A percentile compares a stretch with the other conserved stretches of the same genome.
phyloP scores from a whole-genome alignment of 2,888 invertebrate genomes.

The Zootermopsis nevadensis region DNA sequence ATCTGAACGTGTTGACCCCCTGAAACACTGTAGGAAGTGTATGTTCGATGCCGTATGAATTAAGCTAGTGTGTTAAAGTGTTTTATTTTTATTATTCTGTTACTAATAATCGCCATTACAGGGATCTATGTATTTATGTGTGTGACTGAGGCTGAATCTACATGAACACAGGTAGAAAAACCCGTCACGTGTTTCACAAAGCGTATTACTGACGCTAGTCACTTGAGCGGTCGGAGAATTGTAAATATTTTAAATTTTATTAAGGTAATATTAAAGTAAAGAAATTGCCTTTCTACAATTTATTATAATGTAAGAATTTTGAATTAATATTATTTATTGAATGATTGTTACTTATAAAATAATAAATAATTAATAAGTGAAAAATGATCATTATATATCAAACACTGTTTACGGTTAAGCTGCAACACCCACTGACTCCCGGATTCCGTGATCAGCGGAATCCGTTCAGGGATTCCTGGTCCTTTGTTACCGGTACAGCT shows the following conservation, averaged over 20 bases:
- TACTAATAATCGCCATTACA: conserved; percentile 32
- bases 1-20: too few relatives aligned
- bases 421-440: too few relatives aligned
- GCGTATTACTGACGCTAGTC: conserved; percentile 54
- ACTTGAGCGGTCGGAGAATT: conserved; percentile 32
- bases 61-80: background rate
- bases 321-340: conserved; percentile 36
- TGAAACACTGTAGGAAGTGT: conserved; percentile 47
- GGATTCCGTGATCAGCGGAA: too few relatives aligned
- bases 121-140: conserved; percentile 46
- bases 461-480: too few relatives aligned
- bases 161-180: conserved; percentile 19
- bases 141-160: conserved; percentile 45
- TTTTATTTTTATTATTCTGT: conserved; percentile 4
- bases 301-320: conserved; percentile 8
- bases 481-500: too few relatives aligned
- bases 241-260: conserved; percentile 2
- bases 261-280: conserved; percentile 6
- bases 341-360: conserved; percentile 11
- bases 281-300: background rate
- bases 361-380: conserved; percentile 16
- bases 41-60: background rate
- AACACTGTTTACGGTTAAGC: background rate
- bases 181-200: conserved; percentile 33
- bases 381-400: conserved; percentile 2